Conservation (phyloP, 2,888 invertebrate genomes). For the Cactoblastis cactorum region DNA sequence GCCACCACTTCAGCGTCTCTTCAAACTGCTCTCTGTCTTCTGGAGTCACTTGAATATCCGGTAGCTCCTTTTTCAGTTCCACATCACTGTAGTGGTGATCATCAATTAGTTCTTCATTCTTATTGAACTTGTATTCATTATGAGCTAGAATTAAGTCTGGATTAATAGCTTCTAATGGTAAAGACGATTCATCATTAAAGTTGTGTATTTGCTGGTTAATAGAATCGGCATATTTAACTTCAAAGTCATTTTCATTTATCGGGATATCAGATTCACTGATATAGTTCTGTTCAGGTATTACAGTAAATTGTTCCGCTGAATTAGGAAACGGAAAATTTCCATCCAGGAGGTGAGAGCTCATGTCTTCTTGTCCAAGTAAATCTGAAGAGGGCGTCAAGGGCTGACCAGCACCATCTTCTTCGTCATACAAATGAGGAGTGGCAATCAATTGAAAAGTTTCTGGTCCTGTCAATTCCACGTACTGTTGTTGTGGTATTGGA, state of each 20-base stretch:
- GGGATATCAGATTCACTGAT: slow-evolving; percentile 63
- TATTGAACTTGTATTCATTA: slow-evolving; percentile 55
- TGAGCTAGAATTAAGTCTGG: slow-evolving; percentile 52
- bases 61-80: slow-evolving; percentile 68
- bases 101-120: slow-evolving; percentile 60
- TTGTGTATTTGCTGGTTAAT: slow-evolving; percentile 52
- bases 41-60: slow-evolving; percentile 69
- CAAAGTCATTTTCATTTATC: slow-evolving; percentile 59
- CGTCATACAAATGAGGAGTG: slow-evolving; percentile 78
- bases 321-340: slow-evolving; percentile 73
- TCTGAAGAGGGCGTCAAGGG: slow-evolving; percentile 76
- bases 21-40: slow-evolving; percentile 73
- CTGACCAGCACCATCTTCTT: slow-evolving; percentile 79
- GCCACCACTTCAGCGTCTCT: slow-evolving; percentile 76
- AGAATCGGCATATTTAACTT: slow-evolving; percentile 70
- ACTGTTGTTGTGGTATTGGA: slow-evolving; percentile 76
- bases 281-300: slow-evolving; percentile 69
- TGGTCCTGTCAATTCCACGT: slow-evolving; percentile 78
- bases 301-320: slow-evolving; percentile 72
- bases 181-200: slow-evolving; percentile 39
- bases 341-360: slow-evolving; percentile 70
- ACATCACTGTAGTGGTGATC: slow-evolving; percentile 66
- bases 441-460: slow-evolving; percentile 83
- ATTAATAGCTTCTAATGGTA: slow-evolving; percentile 51
- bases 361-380: slow-evolving; percentile 68